Conservation (phyloP, 2,113 vertebrate genomes). For the Cisticola juncidis region DNA sequence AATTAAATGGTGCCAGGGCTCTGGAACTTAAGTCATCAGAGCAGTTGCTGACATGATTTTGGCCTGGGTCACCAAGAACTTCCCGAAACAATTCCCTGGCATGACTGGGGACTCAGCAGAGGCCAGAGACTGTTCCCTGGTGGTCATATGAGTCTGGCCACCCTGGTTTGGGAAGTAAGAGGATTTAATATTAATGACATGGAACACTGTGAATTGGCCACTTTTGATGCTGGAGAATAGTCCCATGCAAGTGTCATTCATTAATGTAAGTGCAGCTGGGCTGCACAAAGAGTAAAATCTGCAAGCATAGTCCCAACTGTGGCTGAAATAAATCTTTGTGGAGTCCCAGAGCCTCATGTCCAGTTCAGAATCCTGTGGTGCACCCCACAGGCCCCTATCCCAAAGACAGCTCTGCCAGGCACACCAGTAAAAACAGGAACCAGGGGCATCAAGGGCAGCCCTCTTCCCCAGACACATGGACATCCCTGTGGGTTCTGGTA, state of each 20-base stretch:
- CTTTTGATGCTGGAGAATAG: not conserved
- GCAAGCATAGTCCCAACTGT: not conserved
- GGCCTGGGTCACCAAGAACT: not conserved
- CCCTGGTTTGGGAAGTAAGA: not conserved
- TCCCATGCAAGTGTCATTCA: constrained; percentile 30
- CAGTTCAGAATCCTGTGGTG: not conserved
- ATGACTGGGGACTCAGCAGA: not conserved
- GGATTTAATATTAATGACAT: not conserved
- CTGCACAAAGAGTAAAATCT: not conserved
- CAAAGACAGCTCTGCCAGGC: not conserved
- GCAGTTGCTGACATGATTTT: not conserved
- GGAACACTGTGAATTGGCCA: not conserved
- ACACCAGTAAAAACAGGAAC: not conserved
- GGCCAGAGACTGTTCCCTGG: not conserved
- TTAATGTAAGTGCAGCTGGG: not conserved
- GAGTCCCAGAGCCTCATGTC: not conserved
- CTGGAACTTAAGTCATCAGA: not conserved
- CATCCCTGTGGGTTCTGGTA: not conserved
- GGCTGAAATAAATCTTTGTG: not conserved
- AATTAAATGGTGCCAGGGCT: not conserved
- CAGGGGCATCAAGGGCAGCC: fast-evolving
- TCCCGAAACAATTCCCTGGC: constrained; percentile 33
- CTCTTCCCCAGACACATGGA: not conserved
- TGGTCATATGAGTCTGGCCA: not conserved
- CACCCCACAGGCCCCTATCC: not conserved